These are phyloP conservation scores for Merops nubicus DNA, from an alignment of 2,113 vertebrate species.

Conservation along the genomic window DNA sequence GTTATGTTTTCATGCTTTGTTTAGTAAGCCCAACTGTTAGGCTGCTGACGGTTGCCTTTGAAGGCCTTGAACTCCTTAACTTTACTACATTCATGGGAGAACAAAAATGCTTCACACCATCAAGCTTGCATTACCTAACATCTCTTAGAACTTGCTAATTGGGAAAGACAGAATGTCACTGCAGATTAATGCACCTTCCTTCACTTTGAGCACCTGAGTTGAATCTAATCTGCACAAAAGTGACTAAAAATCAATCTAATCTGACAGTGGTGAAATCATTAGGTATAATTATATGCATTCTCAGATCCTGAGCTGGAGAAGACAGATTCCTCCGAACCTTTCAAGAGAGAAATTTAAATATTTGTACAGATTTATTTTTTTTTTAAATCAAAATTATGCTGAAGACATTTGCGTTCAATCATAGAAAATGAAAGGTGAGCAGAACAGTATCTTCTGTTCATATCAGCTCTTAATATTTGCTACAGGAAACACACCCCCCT, in stretches of 20 bases:
- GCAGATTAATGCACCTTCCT: slow-evolving; percentile 51
- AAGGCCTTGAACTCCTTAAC: background rate
- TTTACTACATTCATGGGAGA: background rate
- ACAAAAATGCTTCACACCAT: background rate
- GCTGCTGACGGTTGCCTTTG: background rate
- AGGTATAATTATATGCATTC: slow-evolving; percentile 41
- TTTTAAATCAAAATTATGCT: background rate
- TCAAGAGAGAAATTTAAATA: background rate
- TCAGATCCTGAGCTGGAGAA: background rate
- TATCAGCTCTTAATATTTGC: slow-evolving; percentile 36
- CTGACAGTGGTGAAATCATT: slow-evolving; percentile 58
- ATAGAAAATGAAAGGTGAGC: background rate
- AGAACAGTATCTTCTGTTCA: background rate
- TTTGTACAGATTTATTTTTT: background rate
- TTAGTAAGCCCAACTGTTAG: background rate
- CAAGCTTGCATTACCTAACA: background rate
- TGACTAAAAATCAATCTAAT: slow-evolving; percentile 65
- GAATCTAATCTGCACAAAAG: slow-evolving; percentile 48
- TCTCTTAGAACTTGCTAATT: slow-evolving; percentile 38
- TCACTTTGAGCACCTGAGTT: slow-evolving; percentile 58
- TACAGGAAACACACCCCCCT: slow-evolving; percentile 26
- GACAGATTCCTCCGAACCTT: background rate
- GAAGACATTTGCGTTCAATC: background rate
- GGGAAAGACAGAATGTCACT: slow-evolving; percentile 40
- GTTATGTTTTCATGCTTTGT: background rate